These are phyloP conservation scores for Spongilla lacustris DNA, from an alignment of 37 sponge, comb jelly and placozoan species.

Conservation along the genomic window DNA sequence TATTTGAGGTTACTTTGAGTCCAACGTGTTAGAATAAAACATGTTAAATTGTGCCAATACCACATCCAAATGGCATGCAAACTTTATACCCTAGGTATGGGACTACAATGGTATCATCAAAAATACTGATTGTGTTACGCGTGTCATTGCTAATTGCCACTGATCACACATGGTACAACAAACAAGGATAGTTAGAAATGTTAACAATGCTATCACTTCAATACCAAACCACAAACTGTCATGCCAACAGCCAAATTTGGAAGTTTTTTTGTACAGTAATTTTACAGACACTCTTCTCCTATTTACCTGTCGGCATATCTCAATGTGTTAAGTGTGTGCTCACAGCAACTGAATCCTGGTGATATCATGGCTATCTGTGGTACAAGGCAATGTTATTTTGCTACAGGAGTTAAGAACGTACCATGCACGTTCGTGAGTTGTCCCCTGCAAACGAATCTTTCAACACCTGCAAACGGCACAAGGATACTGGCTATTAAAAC, in stretches of 20 bases:
- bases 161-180: not conserved
- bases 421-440: conserved; percentile 97
- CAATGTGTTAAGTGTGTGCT: conserved; percentile 96
- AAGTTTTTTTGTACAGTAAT: not conserved
- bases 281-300: not conserved
- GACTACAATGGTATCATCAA: not conserved
- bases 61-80: not conserved
- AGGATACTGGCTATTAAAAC: not conserved
- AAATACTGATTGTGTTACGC: no score
- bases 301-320: conserved; percentile 97
- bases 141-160: not conserved
- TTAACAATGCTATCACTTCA: not conserved
- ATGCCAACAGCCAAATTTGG: not conserved
- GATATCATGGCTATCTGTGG: conserved; percentile 94
- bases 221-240: not conserved
- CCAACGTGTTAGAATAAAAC: not conserved
- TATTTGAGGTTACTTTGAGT: not conserved
- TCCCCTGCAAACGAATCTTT: conserved; percentile 97
- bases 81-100: not conserved
- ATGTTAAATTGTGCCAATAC: not conserved
- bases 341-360: conserved; percentile 92
- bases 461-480: conserved; percentile 66
- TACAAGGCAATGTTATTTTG: not conserved
- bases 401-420: conserved; percentile 12
- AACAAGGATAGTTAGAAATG: not conserved